Evolutionary conservation across 1,140 invertebrate genomes (phyloP), one percentile per base, ranked within the genome.

Genomic region (Zaprionus tsacasi): DNA sequence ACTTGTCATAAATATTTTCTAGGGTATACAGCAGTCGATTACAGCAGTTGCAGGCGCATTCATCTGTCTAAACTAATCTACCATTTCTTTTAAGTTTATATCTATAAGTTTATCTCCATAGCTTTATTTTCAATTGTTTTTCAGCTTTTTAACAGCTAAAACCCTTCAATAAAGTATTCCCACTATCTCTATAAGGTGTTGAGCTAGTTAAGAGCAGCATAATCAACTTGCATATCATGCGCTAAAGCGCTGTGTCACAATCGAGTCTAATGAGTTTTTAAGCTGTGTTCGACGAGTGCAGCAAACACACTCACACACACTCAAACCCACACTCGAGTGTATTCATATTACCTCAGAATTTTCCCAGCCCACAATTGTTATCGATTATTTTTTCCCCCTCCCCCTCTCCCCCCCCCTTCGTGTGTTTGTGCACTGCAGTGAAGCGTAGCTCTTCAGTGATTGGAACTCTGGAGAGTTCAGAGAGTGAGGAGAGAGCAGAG

Each of bases 331-430:
- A 21, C 7, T 2, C 30, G 30, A 17, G 8, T 10, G 17, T 48
- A 48, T 6, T 50, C 45, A 21, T 50, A 17, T 50, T 50, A 57
- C 21, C 33, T 27, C 25, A 33, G 56, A 58, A 12, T 25, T 15
- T 3, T 13, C 12, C 11, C 36, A 71, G 56, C 13, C 40, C 40
- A 45, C 40, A 56, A 71, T 72, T 56, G 38, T 50, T 76, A 66
- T 72, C 21, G 61, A 70, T 70, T 64, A 58, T 58, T 57, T 67
- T 25, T 17, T 7, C 17, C 17, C 15, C 45, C 7, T 7, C 17
- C 17, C 21, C 17, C n/a, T n/a, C n/a, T n/a, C 8, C 5, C 2
- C 2, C 21, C 21, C 21, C 21, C 21, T 21, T 21, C 4, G 27
- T 30, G 27, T 30, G 27, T 30, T 30, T 50, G 45, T 25, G 17